Conservation (phyloP, 2,888 invertebrate species). For the Erpobdella octoculata region DNA sequence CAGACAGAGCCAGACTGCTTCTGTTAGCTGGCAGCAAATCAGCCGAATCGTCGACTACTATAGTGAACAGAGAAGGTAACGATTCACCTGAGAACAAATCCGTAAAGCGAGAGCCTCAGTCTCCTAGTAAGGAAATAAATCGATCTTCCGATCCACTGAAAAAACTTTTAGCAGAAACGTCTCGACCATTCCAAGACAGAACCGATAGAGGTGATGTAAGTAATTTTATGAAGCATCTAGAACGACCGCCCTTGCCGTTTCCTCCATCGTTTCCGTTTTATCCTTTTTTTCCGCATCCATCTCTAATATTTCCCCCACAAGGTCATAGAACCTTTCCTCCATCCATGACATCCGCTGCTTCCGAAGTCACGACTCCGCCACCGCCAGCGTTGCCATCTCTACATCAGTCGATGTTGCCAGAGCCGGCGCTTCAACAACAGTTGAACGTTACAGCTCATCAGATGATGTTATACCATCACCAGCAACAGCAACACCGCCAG, state of each 20-base stretch:
- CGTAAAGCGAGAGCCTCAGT: background rate
- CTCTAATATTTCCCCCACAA: background rate
- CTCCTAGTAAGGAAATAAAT: background rate
- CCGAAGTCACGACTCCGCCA: no score
- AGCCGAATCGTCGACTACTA: background rate
- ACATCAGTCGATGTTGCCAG: background rate
- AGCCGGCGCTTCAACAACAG: background rate
- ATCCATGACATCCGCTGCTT: background rate
- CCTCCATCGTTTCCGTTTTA: background rate
- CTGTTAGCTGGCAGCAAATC: background rate
- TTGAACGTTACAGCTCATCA: background rate
- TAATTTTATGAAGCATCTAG: background rate
- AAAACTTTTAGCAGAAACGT: background rate
- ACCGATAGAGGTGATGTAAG: background rate
- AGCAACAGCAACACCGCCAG: background rate
- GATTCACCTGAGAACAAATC: background rate
- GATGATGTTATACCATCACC: slow-evolving; percentile 7
- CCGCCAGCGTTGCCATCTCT: background rate
- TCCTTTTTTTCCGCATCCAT: background rate
- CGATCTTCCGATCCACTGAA: background rate
- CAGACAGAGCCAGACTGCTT: background rate
- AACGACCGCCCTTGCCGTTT: background rate
- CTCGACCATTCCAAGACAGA: background rate
- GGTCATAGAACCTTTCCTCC: background rate
- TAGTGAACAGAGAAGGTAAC: background rate